phyloP scores from a whole-genome alignment of 2,888 invertebrate genomes.

The Perdita meconis region DNA sequence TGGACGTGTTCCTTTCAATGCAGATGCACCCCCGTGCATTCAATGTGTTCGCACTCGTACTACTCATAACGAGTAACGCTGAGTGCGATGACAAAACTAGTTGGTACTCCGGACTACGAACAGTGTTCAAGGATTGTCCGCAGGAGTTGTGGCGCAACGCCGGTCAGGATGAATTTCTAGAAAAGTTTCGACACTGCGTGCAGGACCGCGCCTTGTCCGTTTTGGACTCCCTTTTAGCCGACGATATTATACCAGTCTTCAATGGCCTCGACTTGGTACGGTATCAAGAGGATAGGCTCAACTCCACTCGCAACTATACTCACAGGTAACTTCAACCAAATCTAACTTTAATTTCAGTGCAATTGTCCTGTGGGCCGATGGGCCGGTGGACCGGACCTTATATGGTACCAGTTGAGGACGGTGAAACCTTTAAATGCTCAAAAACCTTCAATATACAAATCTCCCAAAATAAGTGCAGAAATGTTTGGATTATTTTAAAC shows the following conservation, averaged over 20 bases:
- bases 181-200: conserved; percentile 73
- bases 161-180: conserved; percentile 70
- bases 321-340: conserved; percentile 20
- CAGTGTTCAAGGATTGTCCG: conserved; percentile 75
- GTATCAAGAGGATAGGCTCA: conserved; percentile 81
- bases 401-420: too few relatives aligned
- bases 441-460: too few relatives aligned
- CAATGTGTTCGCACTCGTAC: conserved; percentile 56
- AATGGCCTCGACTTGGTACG: conserved; percentile 88
- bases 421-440: too few relatives aligned
- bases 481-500: too few relatives aligned
- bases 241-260: conserved; percentile 87
- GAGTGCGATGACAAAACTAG: conserved; percentile 65
- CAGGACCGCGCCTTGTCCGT: conserved; percentile 84
- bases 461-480: too few relatives aligned
- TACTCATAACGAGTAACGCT: conserved; percentile 42
- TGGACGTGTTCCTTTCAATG: conserved; percentile 17
- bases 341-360: too few relatives aligned
- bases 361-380: too few relatives aligned
- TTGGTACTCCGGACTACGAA: conserved; percentile 71
- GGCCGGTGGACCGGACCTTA: too few relatives aligned
- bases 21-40: conserved; percentile 71
- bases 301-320: conserved; percentile 38
- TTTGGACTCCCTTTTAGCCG: conserved; percentile 87
- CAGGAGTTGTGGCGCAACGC: conserved; percentile 60